These are phyloP conservation scores for Dendrocincla fuliginosa DNA, from an alignment of 2,797 vertebrate species.

Conservation along the genomic window DNA sequence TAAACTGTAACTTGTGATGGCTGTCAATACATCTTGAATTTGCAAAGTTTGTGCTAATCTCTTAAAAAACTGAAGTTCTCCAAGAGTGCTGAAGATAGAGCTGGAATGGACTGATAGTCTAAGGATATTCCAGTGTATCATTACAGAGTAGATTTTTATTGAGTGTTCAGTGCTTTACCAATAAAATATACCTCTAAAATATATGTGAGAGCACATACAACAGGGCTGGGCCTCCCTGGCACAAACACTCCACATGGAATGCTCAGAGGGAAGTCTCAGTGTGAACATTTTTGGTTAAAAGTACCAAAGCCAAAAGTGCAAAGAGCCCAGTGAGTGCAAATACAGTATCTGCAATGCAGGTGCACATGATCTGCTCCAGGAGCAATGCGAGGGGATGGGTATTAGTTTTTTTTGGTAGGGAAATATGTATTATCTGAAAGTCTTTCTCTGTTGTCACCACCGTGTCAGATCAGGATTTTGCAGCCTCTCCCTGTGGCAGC, in stretches of 20 bases:
- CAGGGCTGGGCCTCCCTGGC: neutral
- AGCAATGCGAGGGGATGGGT: neutral
- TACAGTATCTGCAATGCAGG: neutral
- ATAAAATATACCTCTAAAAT: neutral
- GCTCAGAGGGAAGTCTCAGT: neutral
- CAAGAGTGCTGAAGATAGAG: neutral
- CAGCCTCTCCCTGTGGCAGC: neutral
- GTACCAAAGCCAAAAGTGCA: neutral
- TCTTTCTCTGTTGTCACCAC: neutral
- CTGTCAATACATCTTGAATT: neutral
- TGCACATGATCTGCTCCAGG: neutral
- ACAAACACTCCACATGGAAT: rapidly evolving
- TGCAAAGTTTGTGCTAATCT: neutral
- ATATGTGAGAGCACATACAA: neutral
- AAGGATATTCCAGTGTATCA: neutral
- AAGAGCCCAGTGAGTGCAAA: neutral
- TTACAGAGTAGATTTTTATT: neutral
- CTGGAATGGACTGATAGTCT: neutral
- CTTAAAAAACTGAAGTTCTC: neutral
- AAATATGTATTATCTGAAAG: neutral
- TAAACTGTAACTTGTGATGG: neutral
- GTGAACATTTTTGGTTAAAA: neutral
- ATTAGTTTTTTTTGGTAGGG: neutral
- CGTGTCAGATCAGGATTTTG: neutral
- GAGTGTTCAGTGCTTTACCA: neutral